Conservation (phyloP, 2,888 invertebrate species). For the Clistopyga incitator region DNA sequence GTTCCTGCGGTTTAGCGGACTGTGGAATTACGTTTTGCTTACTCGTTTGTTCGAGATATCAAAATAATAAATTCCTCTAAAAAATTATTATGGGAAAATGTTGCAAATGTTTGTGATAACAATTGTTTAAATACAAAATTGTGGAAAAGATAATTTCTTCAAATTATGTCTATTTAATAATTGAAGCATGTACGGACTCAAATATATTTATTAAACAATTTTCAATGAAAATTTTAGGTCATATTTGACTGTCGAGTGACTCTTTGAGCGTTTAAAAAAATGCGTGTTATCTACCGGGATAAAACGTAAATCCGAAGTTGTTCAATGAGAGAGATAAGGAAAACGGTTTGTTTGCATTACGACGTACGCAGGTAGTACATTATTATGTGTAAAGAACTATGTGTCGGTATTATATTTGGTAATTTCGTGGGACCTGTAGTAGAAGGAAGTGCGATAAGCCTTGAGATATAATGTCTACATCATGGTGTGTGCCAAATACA, state of each 20-base stretch:
- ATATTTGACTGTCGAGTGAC: not conserved
- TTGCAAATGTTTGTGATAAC: too few species aligned
- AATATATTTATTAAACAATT: too few species aligned
- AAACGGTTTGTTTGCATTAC: slow-evolving; percentile 5
- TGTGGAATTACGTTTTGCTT: too few species aligned
- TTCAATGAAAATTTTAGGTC: not conserved
- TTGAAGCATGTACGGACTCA: not conserved
- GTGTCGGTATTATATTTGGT: not conserved
- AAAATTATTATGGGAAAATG: too few species aligned
- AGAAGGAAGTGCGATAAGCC: slow-evolving; percentile 13
- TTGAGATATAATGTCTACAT: slow-evolving; percentile 14
- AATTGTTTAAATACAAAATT: too few species aligned
- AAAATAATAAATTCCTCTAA: too few species aligned
- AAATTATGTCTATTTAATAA: not conserved
- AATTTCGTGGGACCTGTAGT: not conserved
- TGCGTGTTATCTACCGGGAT: not conserved
- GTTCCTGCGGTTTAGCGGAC: too few species aligned
- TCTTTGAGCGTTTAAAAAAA: not conserved
- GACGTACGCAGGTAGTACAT: not conserved
- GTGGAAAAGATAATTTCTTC: not conserved
- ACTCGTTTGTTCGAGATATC: too few species aligned
- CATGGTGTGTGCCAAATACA: not conserved
- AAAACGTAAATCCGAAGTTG: not conserved
- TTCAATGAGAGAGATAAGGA: slow-evolving; percentile 16
- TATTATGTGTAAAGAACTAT: not conserved